Evolutionary conservation across 1,140 invertebrate species (phyloP).

Genomic region (Lycorma delicatula): DNA sequence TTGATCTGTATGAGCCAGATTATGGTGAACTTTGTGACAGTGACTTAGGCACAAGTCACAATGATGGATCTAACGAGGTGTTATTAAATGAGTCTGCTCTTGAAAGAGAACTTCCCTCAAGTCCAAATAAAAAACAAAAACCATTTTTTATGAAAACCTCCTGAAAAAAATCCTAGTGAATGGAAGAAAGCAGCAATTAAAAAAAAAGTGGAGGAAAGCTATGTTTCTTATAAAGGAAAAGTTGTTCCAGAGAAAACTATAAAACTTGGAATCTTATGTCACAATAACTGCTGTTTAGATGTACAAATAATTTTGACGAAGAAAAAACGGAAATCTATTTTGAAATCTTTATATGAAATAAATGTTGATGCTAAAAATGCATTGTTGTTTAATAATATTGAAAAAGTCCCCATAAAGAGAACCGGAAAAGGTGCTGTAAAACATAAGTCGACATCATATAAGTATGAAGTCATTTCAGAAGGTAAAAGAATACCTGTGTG

Average conservation of each 20-base stretch:
- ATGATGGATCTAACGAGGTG: too few species aligned
- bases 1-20: too few species aligned
- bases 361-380: not conserved
- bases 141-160: constrained; percentile 11
- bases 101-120: too few species aligned
- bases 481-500: constrained; percentile 5
- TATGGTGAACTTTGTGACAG: too few species aligned
- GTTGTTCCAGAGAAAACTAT: not conserved
- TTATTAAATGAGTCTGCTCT: too few species aligned
- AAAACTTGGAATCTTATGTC: not conserved
- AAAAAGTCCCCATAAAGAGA: not conserved
- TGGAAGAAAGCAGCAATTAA: not conserved
- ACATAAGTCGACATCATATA: constrained; percentile 13
- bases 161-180: constrained; percentile 8
- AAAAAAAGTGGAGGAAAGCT: not conserved
- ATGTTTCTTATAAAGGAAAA: not conserved
- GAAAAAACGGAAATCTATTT: not conserved
- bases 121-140: too few species aligned
- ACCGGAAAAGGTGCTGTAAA: constrained; percentile 1
- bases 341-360: not conserved
- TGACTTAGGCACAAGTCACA: too few species aligned
- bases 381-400: not conserved
- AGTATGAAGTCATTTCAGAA: not conserved
- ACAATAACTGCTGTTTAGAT: not conserved
- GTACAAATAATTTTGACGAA: not conserved